Base-by-base conservation (phyloP, 1,140 invertebrate genomes). In the Lasioglossum albipes region DNA sequence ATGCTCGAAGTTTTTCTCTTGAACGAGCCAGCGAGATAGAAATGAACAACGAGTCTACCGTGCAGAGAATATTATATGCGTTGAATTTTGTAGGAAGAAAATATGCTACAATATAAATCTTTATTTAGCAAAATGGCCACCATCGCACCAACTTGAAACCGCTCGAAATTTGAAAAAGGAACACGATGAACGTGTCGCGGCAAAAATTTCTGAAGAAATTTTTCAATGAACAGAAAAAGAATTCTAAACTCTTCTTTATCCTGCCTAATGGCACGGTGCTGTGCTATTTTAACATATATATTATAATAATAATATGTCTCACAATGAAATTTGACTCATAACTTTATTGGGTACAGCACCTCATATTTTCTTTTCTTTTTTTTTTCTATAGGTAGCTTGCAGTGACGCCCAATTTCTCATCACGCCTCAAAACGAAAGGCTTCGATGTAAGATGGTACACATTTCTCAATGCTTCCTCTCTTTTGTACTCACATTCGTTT, bases 401-500 rank as follows among this genome's bases (percentile, higher is more conserved):
- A 59, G 16, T 75, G 72, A 67, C 54, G 72, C 65, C 72, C 64
- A 68, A 74, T 61, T 27, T 73, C n/a, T 68, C n/a, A 9, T 66
- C 42, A 31, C 18, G 12, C 45, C 18, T 75, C n/a, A 7, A 41
- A 20, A 36, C 52, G 13, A 57, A 75, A 75, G 72, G 49, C 41
- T 62, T 61, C 54, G 16, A 77, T 79, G 52, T 65, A 73, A 80
- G 71, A 69, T 84, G 70, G 62, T 80, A 77, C 71, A 81, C 42
- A 65, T 18, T 18, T 64, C 61, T 68, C 45, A 22, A 31, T 69
- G 42, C 73, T 69, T 69, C 36, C 62, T 65, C 36, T 61, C 52
- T 77, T 87, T 85, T 87, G 72, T 87, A 87, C 85, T 87, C 72
- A 83, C 85, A 73, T 77, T 80, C 71, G 27, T 74, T 75, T 84